Evolutionary conservation across 2,797 vertebrate species (phyloP), one percentile per base, ranked within the genome.

Genomic region (Triplophysa bombifrons): DNA sequence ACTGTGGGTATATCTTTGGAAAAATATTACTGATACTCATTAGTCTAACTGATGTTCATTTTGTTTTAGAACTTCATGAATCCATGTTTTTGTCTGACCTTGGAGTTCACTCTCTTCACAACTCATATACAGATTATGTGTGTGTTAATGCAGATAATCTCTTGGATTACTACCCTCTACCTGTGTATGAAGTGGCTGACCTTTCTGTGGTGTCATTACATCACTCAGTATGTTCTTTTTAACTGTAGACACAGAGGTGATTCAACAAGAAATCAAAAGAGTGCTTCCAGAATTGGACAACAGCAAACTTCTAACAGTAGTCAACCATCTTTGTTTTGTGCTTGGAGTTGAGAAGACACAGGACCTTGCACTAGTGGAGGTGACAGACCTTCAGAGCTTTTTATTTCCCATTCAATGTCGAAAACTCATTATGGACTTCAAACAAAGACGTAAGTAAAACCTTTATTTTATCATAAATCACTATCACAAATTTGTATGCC

Each of bases 181-280:
- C 25, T 19, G 25, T 34, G 10, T 70, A 53, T 70, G 10, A 70
- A 34, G 27, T 53, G 20, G 20, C 70, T 19, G 70, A 9, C 7
- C 68, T 51, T 53, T 55, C 51, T 41, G 50, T 71, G 68, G 30
- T 56, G 14, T 44, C 53, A 58, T 60, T 58, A 27, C 4, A 46
- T 60, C 55, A 72, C 55, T 27, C 14, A 46, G 4, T 60, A 12
- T 60, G 4, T 12, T 60, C 20, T 19, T 19, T 41, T 19, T 60
- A 19, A 60, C 55, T 60, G 6, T 2, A 25, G 34, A 25, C 9
- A 58, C 34, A 7, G 53, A 72, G 38, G 8, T 27, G 53, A 72
- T 72, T 44, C 53, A 58, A 27, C 50, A 56, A 41, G 7, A 72
- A 72, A 41, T 56, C 20, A 55, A 38, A 55, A 41, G 3, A 22